phyloP scores from a whole-genome alignment of 2,888 invertebrate species.

The Scaptomyza polygonia region DNA sequence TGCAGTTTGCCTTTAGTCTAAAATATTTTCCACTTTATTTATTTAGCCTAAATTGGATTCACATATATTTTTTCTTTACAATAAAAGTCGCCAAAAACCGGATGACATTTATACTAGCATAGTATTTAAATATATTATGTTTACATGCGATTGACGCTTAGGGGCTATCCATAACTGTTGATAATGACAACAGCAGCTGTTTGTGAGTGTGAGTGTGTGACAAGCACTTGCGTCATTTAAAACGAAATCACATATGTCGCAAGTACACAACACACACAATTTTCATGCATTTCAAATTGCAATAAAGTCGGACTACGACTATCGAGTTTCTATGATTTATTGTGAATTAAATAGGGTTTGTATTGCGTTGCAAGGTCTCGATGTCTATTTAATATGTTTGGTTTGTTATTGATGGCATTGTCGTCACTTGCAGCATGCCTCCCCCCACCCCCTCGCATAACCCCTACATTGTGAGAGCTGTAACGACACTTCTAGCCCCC shows the following conservation, averaged over 20 bases:
- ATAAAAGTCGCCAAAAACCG: background rate
- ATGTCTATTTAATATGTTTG: constrained; percentile 15
- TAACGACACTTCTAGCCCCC: constrained; percentile 40
- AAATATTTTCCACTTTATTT: background rate
- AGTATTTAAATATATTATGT: background rate
- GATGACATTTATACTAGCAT: background rate
- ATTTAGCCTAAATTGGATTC: background rate
- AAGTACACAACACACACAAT: constrained; percentile 1
- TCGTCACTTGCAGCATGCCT: constrained; percentile 32
- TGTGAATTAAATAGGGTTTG: constrained; percentile 56
- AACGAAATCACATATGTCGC: background rate
- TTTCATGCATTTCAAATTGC: constrained; percentile 17
- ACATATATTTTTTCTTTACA: background rate
- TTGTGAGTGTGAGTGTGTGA: background rate
- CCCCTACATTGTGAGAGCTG: constrained; percentile 58
- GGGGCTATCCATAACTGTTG: background rate
- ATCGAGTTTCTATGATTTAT: constrained; percentile 59
- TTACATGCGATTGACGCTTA: constrained; percentile 3
- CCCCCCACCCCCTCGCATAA: background rate
- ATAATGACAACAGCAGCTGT: constrained; percentile 1
- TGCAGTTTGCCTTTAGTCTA: background rate
- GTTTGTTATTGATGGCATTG: constrained; percentile 64
- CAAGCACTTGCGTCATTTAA: background rate
- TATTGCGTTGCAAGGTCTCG: constrained; percentile 12
- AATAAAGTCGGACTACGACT: constrained; percentile 12